Conservation (phyloP, 2,888 invertebrate genomes). For the Philereme vetulata region DNA sequence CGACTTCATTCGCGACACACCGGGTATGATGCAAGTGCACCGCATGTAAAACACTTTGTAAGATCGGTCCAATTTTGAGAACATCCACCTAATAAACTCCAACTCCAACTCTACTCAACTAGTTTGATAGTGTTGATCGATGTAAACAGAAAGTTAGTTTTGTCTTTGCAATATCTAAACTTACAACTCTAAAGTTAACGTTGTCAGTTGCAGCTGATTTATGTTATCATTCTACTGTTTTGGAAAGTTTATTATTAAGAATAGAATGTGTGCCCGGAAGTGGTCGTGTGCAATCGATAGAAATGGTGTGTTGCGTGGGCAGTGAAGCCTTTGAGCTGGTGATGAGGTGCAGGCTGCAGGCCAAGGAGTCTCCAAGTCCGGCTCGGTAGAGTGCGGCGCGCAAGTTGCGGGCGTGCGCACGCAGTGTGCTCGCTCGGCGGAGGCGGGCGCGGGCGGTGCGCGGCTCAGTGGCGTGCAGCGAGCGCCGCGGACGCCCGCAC, state of each 20-base stretch:
- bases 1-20: constrained; percentile 23
- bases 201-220: constrained; percentile 40
- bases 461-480: constrained; percentile 81
- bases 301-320: constrained; percentile 59
- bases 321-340: constrained; percentile 29
- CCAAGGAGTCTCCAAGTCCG: constrained; percentile 3
- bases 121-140: constrained; percentile 49
- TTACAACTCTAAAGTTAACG: constrained; percentile 11
- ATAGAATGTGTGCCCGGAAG: neutral
- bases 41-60: constrained; percentile 20
- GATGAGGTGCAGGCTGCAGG: constrained; percentile 33
- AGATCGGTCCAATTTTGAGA: constrained; percentile 5
- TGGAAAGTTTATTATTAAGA: neutral
- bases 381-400: constrained; percentile 47
- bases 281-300: neutral
- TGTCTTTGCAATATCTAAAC: constrained; percentile 9
- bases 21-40: constrained; percentile 21
- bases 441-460: constrained; percentile 71
- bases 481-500: constrained; percentile 83
- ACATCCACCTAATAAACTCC: constrained; percentile 20
- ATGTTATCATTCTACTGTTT: constrained; percentile 6
- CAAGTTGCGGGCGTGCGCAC: constrained; percentile 67
- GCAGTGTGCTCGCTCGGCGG: constrained; percentile 51
- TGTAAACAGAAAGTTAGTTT: constrained; percentile 24
- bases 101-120: constrained; percentile 30